phyloP scores from a whole-genome alignment of 1,140 invertebrate species.

The Platyscapa corneri region DNA sequence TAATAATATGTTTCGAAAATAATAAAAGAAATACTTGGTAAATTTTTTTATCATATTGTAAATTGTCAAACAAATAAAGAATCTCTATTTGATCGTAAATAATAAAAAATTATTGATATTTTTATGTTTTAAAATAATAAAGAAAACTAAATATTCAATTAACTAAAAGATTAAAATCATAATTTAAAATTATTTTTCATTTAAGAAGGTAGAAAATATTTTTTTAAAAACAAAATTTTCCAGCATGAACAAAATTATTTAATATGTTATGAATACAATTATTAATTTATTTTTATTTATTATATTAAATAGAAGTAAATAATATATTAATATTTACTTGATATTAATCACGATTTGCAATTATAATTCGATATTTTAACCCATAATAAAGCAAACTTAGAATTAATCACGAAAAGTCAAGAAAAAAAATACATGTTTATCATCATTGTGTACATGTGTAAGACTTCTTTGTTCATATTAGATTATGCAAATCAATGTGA shows the following conservation, averaged over 20 bases:
- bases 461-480: constrained; percentile 35
- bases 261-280: constrained; percentile 12
- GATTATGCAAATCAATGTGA: constrained; percentile 51
- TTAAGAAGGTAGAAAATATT: constrained; percentile 16
- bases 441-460: constrained; percentile 35
- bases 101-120: not conserved
- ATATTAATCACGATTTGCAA: constrained; percentile 44
- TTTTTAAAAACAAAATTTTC: not conserved
- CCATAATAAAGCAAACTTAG: not conserved
- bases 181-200: constrained; percentile 26
- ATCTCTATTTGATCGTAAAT: not conserved
- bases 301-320: constrained; percentile 28
- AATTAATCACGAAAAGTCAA: constrained; percentile 35
- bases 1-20: constrained; percentile 3
- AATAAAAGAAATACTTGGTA: constrained; percentile 8
- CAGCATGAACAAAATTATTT: constrained; percentile 25
- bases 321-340: constrained; percentile 5
- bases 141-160: no score
- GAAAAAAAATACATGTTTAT: constrained; percentile 51
- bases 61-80: not conserved
- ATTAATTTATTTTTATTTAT: constrained; percentile 34
- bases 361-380: not conserved
- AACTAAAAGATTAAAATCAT: not conserved
- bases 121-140: not conserved
- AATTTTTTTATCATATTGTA: constrained; percentile 4